Conservation (phyloP, 1,140 invertebrate species). For the Diabrotica undecimpunctata region DNA sequence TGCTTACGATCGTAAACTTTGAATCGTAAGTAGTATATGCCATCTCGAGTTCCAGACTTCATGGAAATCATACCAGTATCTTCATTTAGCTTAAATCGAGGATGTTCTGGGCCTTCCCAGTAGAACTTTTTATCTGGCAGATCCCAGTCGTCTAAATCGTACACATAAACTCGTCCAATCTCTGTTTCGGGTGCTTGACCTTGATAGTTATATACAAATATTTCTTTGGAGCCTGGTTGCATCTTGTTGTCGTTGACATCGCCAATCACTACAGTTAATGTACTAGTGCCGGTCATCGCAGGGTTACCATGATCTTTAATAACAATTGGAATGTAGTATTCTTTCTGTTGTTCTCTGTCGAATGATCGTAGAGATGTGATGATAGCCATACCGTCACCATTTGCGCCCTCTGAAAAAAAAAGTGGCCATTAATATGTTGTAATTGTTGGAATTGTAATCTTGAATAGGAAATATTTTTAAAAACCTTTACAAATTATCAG, state of each 20-base stretch:
- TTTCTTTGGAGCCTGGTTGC: conserved; percentile 93
- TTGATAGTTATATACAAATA: conserved; percentile 95
- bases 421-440: not conserved
- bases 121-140: conserved; percentile 95
- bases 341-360: conserved; percentile 92
- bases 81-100: conserved; percentile 81
- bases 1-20: conserved; percentile 92
- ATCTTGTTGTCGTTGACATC: conserved; percentile 97
- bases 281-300: conserved; percentile 91
- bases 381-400: conserved; percentile 93
- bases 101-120: conserved; percentile 79
- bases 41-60: conserved; percentile 84
- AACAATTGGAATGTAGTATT: conserved; percentile 90
- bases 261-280: conserved; percentile 91
- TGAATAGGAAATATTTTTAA: too few species aligned
- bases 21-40: conserved; percentile 81
- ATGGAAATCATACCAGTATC: conserved; percentile 94
- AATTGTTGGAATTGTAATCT: too few species aligned
- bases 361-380: conserved; percentile 86
- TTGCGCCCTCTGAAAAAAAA: conserved; percentile 75
- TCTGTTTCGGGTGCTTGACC: conserved; percentile 87
- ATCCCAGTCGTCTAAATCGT: conserved; percentile 97
- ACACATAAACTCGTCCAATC: conserved; percentile 93
- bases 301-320: conserved; percentile 87
- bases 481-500: too few species aligned